These are phyloP conservation scores for Tragelaphus scriptus DNA, from an alignment of 2,113 vertebrate species.

Conservation along the genomic window DNA sequence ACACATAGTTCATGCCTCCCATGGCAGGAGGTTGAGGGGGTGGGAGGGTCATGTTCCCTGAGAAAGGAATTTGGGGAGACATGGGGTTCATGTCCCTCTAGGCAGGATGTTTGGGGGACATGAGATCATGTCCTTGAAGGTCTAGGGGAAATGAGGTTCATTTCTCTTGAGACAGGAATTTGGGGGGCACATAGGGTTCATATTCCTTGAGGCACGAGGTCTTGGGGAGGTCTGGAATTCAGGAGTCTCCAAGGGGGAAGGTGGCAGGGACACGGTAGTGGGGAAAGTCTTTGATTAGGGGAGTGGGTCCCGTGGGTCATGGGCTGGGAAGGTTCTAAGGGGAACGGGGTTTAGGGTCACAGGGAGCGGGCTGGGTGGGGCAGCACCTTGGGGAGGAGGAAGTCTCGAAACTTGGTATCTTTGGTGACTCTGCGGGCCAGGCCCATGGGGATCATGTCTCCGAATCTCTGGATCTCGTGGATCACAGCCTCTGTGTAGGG, in stretches of 20 bases:
- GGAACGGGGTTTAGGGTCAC: not conserved
- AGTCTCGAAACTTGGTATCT: slow-evolving; percentile 63
- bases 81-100: too few relatives aligned
- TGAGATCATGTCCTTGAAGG: not conserved
- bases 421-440: slow-evolving; percentile 13
- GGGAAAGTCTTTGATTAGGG: not conserved
- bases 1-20: not conserved
- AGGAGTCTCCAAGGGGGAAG: not conserved
- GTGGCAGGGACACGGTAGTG: not conserved
- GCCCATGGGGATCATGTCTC: slow-evolving; percentile 52
- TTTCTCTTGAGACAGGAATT: not conserved
- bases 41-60: too few relatives aligned
- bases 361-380: not conserved
- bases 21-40: not conserved
- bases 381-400: slow-evolving; percentile 64
- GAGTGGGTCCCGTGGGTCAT: too few relatives aligned
- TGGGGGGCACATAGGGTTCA: too few relatives aligned
- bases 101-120: not conserved
- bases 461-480: slow-evolving; percentile 61
- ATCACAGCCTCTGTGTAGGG: slow-evolving; percentile 69
- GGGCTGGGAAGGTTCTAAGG: not conserved
- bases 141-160: not conserved
- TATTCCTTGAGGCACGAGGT: not conserved
- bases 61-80: not conserved
- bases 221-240: not conserved